Percentiles rank a stretch among this genome's conserved stretches.
Conservation (phyloP, 1,140 invertebrate species). For the Aphis gossypii region DNA sequence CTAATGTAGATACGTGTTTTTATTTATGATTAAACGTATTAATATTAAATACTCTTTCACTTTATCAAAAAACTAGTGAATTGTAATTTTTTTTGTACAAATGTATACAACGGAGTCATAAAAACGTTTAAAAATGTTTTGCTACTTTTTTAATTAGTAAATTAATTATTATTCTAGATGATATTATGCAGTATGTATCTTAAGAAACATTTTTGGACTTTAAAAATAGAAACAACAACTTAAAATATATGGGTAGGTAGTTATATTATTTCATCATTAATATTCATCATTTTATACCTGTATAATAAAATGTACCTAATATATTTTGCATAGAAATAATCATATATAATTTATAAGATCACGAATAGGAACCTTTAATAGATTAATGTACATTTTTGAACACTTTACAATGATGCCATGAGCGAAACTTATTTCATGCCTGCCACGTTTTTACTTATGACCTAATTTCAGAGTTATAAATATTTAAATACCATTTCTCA, state of each 20-base stretch:
- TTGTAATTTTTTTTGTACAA: no score
- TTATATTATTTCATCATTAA: background rate
- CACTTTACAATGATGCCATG: background rate
- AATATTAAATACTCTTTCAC: no score
- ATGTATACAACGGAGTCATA: no score
- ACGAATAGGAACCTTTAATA: background rate
- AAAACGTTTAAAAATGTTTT: no score
- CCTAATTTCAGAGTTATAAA: background rate
- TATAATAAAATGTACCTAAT: background rate
- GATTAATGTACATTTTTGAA: background rate
- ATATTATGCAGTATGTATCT: background rate
- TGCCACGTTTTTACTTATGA: background rate
- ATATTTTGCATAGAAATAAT: background rate
- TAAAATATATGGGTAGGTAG: background rate
- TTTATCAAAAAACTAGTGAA: no score
- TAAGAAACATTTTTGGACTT: no score
- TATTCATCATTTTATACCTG: background rate
- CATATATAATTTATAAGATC: constrained; percentile 17
- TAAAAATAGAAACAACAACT: background rate
- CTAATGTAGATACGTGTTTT: no score
- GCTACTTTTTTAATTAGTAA: no score
- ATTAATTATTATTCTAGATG: background rate
- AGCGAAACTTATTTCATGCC: background rate
- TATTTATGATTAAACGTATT: no score
- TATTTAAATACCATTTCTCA: constrained; percentile 18